phyloP scores from a whole-genome alignment of 2,888 invertebrate species.

The Meloe dianella region DNA sequence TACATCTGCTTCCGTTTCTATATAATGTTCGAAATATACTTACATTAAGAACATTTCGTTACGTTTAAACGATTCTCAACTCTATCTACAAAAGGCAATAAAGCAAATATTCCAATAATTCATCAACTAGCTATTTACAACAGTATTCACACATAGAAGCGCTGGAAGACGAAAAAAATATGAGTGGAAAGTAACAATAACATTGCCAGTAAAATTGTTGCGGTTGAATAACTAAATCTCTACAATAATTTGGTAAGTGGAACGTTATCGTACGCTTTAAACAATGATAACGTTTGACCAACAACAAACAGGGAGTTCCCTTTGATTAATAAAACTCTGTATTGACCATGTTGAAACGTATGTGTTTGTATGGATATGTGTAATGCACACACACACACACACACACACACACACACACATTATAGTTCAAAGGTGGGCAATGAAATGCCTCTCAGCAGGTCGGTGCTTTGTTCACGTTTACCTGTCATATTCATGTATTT shows the following conservation, averaged over 20 bases:
- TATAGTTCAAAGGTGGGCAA: slow-evolving; percentile 18
- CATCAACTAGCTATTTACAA: too few relatives aligned
- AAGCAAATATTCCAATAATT: not conserved
- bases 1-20: slow-evolving; percentile 48
- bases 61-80: not conserved
- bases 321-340: not conserved
- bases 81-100: not conserved
- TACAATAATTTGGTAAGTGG: not conserved
- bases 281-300: not conserved
- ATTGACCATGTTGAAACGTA: not conserved
- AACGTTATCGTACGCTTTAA: not conserved
- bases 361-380: not conserved
- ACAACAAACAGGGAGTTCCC: not conserved
- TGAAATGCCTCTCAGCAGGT: slow-evolving; percentile 18
- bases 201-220: not conserved
- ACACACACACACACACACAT: too few relatives aligned
- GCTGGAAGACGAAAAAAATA: too few relatives aligned
- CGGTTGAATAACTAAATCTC: not conserved
- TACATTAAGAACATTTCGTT: slow-evolving; percentile 5
- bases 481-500: slow-evolving; percentile 17
- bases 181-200: too few relatives aligned
- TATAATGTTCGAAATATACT: slow-evolving; percentile 1
- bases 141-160: too few relatives aligned
- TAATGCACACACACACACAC: too few relatives aligned
- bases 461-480: slow-evolving; percentile 15